Evolutionary conservation across 2,888 invertebrate genomes (phyloP), one percentile per base, ranked within the genome.

Genomic region (Heliconius cydno): DNA sequence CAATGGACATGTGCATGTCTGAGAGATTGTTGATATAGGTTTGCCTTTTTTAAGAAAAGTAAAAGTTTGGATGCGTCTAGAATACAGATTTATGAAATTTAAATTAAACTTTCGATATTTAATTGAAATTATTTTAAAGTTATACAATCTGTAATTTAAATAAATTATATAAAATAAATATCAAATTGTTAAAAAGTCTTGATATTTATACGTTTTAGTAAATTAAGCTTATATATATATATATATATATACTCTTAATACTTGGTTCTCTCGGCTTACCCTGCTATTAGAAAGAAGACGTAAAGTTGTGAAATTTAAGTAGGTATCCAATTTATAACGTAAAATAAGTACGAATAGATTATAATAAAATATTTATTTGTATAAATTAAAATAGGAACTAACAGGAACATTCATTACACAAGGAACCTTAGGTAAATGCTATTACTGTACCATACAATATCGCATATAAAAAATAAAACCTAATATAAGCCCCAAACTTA

Each of bases 51-150:
- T 63, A 74, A 41, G 60, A 6, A 73, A 72, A 71, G 77, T 71
- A 77, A 78, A 57, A 78, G 78, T 78, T 52, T 57, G 25, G 22
- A 73, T 73, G 73, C 52, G 73, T 25, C 52, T 78, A 67, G 78
- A 73, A 66, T 77, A 28, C 65, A 65, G 63, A 77, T 77, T 28
- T 38, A 13, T 34, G 25, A 38, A 67, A 41, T 60, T 72, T 72
- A 28, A 15, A 25, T 52, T 41, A 28, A 25, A 38, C 9, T 57
- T 57, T 57, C 57, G 9, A 12, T 60, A 12, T 60, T 60, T 60
- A 60, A 60, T n/a, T 60, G 10, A n/a, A 60, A 60, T n/a, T 60
- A 60, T 1, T n/a, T 60, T n/a, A 60, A 19, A 52, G 7, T 52
- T 60, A n/a, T 60, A 1, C 10, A n/a, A 60, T 12, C 7, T 19